Conservation (phyloP, 2,888 invertebrate species). For the Dexiosoma caninum region DNA sequence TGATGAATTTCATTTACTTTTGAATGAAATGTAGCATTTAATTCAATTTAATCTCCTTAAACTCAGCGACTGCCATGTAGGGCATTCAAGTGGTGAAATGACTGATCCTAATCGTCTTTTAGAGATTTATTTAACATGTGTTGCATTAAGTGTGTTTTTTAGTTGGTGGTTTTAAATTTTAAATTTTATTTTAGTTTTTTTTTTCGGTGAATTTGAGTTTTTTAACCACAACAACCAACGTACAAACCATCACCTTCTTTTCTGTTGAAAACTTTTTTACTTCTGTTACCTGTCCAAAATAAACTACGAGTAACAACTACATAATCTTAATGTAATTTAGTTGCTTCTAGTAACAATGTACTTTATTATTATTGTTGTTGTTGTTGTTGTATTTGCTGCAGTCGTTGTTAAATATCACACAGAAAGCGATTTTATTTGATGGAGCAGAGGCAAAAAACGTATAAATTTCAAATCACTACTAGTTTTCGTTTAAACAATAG, state of each 20-base stretch:
- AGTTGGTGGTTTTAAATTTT: neutral
- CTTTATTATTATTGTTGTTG: neutral
- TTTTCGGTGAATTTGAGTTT: neutral
- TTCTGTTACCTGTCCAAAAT: conserved; percentile 44
- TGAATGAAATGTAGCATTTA: no score
- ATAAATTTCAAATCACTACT: conserved; percentile 43
- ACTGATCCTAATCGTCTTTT: neutral
- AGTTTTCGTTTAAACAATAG: conserved; percentile 28
- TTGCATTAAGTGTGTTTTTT: conserved; percentile 35
- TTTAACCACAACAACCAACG: conserved; percentile 8
- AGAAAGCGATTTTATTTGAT: conserved; percentile 29
- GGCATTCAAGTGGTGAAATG: neutral
- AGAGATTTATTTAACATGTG: conserved; percentile 35
- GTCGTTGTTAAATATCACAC: conserved; percentile 26
- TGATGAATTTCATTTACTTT: no score
- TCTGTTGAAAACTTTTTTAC: neutral
- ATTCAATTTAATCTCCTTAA: neutral
- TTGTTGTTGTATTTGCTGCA: neutral
- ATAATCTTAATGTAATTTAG: conserved; percentile 48
- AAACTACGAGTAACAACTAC: no score
- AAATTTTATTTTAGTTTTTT: neutral
- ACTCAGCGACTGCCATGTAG: neutral
- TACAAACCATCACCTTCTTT: conserved; percentile 19
- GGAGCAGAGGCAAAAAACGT: neutral
- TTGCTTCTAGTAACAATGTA: conserved; percentile 39